A percentile compares a stretch with the other conserved stretches of the same genome.
These are phyloP conservation scores for Operophtera brumata DNA, from an alignment of 2,888 invertebrate species.

Conservation along the genomic window DNA sequence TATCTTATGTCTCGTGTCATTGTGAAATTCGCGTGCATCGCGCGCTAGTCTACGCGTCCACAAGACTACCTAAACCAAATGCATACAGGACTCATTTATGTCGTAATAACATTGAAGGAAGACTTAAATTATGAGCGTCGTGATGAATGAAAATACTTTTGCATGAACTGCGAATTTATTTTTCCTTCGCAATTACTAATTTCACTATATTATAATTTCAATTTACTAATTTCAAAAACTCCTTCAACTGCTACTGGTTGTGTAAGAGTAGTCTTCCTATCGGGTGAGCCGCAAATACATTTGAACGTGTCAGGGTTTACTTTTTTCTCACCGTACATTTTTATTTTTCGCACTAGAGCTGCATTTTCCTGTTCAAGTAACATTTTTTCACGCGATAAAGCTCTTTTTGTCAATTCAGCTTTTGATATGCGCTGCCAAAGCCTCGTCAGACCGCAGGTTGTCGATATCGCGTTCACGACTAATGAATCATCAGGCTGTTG, in stretches of 20 bases:
- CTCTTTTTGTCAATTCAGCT: constrained; percentile 63
- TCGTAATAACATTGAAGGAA: constrained; percentile 35
- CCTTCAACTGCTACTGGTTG: constrained; percentile 59
- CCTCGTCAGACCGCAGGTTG: constrained; percentile 61
- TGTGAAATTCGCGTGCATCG: constrained; percentile 48
- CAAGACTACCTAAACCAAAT: constrained; percentile 36
- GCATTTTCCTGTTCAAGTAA: constrained; percentile 62
- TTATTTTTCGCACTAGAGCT: constrained; percentile 44
- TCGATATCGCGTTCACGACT: constrained; percentile 54
- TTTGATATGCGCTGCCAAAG: constrained; percentile 70
- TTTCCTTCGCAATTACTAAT: constrained; percentile 43
- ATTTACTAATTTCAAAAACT: constrained; percentile 51
- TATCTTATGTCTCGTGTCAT: constrained; percentile 51
- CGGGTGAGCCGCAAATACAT: constrained; percentile 47
- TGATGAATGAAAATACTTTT: constrained; percentile 35
- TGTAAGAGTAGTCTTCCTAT: constrained; percentile 26
- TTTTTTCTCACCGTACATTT: constrained; percentile 44
- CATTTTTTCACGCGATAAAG: constrained; percentile 61
- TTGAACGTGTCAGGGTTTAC: constrained; percentile 40
- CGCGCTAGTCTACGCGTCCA: constrained; percentile 39
- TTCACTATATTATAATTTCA: too few species aligned
- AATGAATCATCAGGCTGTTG: constrained; percentile 58
- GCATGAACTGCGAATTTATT: constrained; percentile 25
- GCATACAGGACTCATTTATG: constrained; percentile 36
- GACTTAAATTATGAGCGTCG: constrained; percentile 33